Evolutionary conservation across 2,797 vertebrate genomes (phyloP), one percentile per base, ranked within the genome.

Genomic region (Sphaeramia orbicularis): DNA sequence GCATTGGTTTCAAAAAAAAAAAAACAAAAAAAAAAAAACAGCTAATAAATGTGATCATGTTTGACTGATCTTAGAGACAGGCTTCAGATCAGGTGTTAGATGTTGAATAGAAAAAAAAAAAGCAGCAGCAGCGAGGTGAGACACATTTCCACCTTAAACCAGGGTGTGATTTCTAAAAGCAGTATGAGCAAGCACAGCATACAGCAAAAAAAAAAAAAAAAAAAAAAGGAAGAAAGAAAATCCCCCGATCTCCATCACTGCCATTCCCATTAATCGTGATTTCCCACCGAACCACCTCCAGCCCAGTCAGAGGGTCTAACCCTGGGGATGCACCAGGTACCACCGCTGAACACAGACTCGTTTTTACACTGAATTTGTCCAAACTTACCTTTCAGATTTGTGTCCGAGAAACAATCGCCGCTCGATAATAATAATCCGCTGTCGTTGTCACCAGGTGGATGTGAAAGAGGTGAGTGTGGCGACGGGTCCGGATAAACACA

Each of bases 391-490:
- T 41, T 47, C 61, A 35, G 79, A 68, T 43, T 66, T 41, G 84
- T 59, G n/a, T 69, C 62, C 60, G 67, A 70, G 82, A 90, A 91
- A 84, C 84, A 14, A 8, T 74, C 1, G 15, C 18, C 11, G 82
- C 58, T 62, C 27, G 78, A 6, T 24, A 15, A 47, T 47, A 74
- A 77, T 92, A 92, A 92, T 94, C 91, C 92, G 60, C 63, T 64
- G 78, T 42, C 19, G 70, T 49, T 81, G 90, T 89, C 84, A 86
- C 18, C 64, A 5, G 65, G 55, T 15, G 14, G 27, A 41, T 2
- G 2, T 4, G 38, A 7, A 7, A 3, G 4, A 11, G 27, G 37
- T 12, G 14, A n/a, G 56, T 18, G 10, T 11, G 16, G 11, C n/a
- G 30, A 53, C 19, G 12, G 44, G 32, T 19, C 14, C 36, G 56